phyloP scores from a whole-genome alignment of 2,797 vertebrate genomes.

The Malurus splendens region DNA sequence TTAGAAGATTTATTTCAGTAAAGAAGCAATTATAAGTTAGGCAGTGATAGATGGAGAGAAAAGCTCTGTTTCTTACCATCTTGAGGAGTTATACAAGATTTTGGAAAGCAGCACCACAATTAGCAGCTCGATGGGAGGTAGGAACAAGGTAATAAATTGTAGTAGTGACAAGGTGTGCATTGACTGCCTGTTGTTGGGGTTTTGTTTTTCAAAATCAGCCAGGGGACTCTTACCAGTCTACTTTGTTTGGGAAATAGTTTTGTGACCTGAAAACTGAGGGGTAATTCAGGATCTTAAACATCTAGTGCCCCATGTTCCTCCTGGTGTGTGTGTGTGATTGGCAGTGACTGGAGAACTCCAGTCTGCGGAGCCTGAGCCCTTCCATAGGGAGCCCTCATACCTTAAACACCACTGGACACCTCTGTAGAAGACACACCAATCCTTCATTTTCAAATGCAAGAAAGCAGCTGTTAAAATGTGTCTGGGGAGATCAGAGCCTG shows the following conservation, averaged over 20 bases:
- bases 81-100: not conserved
- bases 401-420: not conserved
- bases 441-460: not conserved
- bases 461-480: not conserved
- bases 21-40: not conserved
- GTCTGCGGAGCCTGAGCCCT: not conserved
- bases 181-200: not conserved
- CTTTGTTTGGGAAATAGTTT: not conserved
- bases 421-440: not conserved
- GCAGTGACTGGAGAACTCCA: not conserved
- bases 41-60: not conserved
- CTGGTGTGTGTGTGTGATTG: fast-evolving
- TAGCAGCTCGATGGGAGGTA: not conserved
- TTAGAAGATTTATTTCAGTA: not conserved
- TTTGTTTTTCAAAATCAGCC: not conserved
- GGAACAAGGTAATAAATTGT: not conserved
- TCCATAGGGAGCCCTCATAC: not conserved
- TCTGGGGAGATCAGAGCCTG: not conserved
- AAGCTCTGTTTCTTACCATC: not conserved
- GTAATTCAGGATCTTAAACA: not conserved
- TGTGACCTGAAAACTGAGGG: not conserved
- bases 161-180: not conserved
- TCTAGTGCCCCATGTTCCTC: not conserved
- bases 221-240: not conserved
- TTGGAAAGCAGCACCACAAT: not conserved